Conservation (phyloP, 2,888 invertebrate species). For the Tortrix viridana region DNA sequence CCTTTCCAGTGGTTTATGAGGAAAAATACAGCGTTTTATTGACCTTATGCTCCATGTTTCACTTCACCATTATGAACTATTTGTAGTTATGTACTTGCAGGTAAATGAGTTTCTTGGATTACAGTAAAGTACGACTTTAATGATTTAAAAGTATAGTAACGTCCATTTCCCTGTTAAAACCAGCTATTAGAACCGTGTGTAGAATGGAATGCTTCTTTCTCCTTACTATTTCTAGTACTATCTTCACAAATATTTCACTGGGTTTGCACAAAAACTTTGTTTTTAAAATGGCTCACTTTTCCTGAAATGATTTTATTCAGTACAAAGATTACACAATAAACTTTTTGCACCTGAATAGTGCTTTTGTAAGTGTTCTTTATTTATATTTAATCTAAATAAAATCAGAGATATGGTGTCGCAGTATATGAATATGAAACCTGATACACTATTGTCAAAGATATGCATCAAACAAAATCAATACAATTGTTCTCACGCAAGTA, state of each 20-base stretch:
- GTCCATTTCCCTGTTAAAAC: conserved; percentile 84
- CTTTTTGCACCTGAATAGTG: conserved; percentile 70
- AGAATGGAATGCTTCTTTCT: conserved; percentile 84
- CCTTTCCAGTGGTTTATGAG: not conserved
- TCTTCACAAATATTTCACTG: conserved; percentile 81
- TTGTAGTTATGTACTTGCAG: conserved; percentile 57
- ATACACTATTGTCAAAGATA: conserved; percentile 68
- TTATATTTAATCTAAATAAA: conserved; percentile 51
- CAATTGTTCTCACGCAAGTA: conserved; percentile 8
- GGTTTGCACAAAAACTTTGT: conserved; percentile 80
- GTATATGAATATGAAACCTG: conserved; percentile 51
- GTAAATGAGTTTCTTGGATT: conserved; percentile 55
- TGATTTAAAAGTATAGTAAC: conserved; percentile 63
- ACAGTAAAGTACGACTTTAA: conserved; percentile 57
- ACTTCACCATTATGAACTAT: conserved; percentile 49
- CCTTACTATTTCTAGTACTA: conserved; percentile 78
- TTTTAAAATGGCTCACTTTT: conserved; percentile 85
- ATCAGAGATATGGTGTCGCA: conserved; percentile 52
- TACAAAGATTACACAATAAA: conserved; percentile 64
- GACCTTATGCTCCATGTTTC: conserved; percentile 39
- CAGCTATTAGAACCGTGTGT: conserved; percentile 81
- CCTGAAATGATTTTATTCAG: conserved; percentile 65
- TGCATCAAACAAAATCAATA: conserved; percentile 54
- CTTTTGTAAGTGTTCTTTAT: conserved; percentile 60
- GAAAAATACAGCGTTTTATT: conserved; percentile 28